These are phyloP conservation scores for Allochrocebus solatus DNA, from an alignment of 2,797 vertebrate genomes.

Conservation along the genomic window DNA sequence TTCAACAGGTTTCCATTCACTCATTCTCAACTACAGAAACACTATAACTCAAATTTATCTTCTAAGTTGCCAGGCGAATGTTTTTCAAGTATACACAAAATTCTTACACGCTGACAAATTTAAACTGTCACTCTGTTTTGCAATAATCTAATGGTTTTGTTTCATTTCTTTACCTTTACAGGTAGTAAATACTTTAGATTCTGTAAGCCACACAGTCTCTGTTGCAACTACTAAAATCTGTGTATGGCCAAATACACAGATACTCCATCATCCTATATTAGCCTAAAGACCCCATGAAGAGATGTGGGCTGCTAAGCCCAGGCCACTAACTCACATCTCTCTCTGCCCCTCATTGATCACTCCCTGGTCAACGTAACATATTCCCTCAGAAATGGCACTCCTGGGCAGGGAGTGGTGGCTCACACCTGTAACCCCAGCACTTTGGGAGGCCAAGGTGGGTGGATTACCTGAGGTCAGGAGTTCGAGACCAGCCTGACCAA, in stretches of 20 bases:
- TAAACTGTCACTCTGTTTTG: not conserved
- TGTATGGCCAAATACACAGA: not conserved
- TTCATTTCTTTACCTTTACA: constrained; percentile 29
- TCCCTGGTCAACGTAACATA: not conserved
- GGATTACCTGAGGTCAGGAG: no score
- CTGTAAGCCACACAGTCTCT: not conserved
- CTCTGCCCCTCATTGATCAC: not conserved
- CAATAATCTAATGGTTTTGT: constrained; percentile 3
- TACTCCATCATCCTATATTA: not conserved
- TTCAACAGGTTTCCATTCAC: not conserved
- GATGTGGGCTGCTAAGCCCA: not conserved
- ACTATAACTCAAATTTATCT: not conserved
- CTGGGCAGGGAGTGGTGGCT: not conserved
- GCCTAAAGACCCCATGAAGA: not conserved
- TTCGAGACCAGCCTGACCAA: no score
- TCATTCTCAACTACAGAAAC: not conserved
- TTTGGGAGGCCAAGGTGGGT: no score
- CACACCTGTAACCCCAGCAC: no score
- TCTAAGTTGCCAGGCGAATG: not conserved
- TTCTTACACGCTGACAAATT: not conserved
- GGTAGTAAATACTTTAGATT: not conserved
- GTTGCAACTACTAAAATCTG: not conserved
- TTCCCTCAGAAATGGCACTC: not conserved
- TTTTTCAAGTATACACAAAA: not conserved
- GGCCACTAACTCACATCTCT: not conserved